Percentiles rank a stretch among this genome's conserved stretches.
Conservation (phyloP, 2,888 invertebrate species). For the Salpingus planirostris region DNA sequence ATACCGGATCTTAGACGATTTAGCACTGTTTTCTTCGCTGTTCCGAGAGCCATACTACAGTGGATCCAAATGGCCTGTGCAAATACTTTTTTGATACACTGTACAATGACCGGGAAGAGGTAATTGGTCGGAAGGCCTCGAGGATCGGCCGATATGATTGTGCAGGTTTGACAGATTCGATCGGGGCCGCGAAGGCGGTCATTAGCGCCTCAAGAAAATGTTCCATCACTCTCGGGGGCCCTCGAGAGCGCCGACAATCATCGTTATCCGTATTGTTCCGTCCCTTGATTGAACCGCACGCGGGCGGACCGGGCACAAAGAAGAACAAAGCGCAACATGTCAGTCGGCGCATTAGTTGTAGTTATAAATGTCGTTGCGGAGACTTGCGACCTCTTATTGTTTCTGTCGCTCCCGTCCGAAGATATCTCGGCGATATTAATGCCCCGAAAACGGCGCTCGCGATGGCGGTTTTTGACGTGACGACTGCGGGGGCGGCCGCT, state of each 20-base stretch:
- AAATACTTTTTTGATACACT: no score
- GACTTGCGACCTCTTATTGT: conserved; percentile 36
- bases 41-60: no score
- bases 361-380: conserved; percentile 36
- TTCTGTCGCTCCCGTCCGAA: conserved; percentile 32
- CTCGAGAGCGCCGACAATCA: conserved; percentile 40
- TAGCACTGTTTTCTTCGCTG: no score
- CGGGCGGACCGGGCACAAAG: conserved; percentile 28
- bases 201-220: conserved; percentile 39
- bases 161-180: conserved; percentile 35
- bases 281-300: conserved; percentile 33
- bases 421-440: conserved; percentile 31
- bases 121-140: no score
- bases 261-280: conserved; percentile 41
- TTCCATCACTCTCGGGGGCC: conserved; percentile 36
- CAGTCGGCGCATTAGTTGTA: conserved; percentile 32
- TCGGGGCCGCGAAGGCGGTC: conserved; percentile 31
- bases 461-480: no score
- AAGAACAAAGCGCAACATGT: conserved; percentile 36
- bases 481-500: conserved; percentile 25
- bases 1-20: no score
- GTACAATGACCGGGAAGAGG: no score
- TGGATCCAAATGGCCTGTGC: no score
- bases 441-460: no score
- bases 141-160: conserved; percentile 32